These are phyloP conservation scores for Onychorhynchus coronatus DNA, from an alignment of 2,113 vertebrate genomes.

Conservation along the genomic window DNA sequence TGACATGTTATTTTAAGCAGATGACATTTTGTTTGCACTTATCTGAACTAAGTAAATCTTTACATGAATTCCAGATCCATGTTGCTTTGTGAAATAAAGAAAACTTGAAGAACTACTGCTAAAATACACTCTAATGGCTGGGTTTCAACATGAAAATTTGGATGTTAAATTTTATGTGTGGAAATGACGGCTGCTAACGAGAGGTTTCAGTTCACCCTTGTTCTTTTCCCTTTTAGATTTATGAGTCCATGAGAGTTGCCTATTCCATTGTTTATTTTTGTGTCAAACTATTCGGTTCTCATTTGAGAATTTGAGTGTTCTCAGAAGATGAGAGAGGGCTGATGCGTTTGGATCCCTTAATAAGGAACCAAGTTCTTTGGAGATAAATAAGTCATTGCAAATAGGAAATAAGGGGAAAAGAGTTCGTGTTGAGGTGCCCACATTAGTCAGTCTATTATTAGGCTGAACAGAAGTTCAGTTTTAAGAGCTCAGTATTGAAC, in stretches of 20 bases:
- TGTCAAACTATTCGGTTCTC: not conserved
- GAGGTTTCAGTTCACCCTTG: not conserved
- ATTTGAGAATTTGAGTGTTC: not conserved
- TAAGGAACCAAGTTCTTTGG: not conserved
- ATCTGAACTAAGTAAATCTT: not conserved
- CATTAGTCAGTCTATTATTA: rapidly evolving
- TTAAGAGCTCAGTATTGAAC: not conserved
- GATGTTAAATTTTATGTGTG: not conserved
- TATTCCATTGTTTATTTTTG: not conserved
- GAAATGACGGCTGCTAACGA: not conserved
- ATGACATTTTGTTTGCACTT: not conserved
- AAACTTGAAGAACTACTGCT: not conserved
- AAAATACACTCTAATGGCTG: not conserved
- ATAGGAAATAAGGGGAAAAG: not conserved
- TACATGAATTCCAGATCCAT: not conserved
- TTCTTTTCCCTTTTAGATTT: not conserved
- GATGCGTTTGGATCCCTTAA: not conserved
- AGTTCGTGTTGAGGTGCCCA: rapidly evolving
- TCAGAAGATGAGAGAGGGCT: not conserved
- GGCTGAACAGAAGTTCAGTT: not conserved
- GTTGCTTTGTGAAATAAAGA: not conserved
- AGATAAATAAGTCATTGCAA: not conserved
- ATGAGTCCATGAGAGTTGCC: not conserved
- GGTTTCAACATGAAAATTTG: not conserved
- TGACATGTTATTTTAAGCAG: not conserved